Conservation (phyloP, 2,888 invertebrate species). For the Eucriotettix oculatus region DNA sequence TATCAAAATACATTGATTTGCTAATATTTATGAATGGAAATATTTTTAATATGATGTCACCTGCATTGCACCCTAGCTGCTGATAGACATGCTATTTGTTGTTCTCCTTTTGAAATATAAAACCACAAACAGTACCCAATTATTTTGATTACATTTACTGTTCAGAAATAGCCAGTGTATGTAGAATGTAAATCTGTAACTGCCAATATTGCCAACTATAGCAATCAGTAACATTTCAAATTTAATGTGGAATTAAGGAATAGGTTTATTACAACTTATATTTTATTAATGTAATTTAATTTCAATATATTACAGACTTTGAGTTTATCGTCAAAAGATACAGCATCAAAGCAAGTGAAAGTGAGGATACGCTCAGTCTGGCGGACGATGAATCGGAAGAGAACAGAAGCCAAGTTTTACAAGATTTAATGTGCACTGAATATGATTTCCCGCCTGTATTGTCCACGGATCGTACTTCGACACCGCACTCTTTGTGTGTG, state of each 20-base stretch:
- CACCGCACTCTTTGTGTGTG: constrained; percentile 36
- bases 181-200: too few species aligned
- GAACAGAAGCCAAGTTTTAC: constrained; percentile 30
- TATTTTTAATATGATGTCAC: too few species aligned
- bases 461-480: constrained; percentile 20
- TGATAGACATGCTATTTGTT: too few species aligned
- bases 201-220: too few species aligned
- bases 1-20: too few species aligned
- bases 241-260: background rate
- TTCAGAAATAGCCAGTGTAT: too few species aligned
- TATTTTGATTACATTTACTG: too few species aligned
- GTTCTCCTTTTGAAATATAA: too few species aligned
- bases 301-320: constrained; percentile 18
- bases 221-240: background rate
- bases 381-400: constrained; percentile 18
- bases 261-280: background rate
- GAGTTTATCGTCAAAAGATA: constrained; percentile 24
- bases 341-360: constrained; percentile 18
- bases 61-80: too few species aligned
- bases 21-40: too few species aligned
- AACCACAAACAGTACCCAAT: too few species aligned
- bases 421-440: constrained; percentile 32
- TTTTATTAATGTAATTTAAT: background rate
- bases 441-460: constrained; percentile 42
- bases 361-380: constrained; percentile 12